Evolutionary conservation across 2,888 invertebrate species (phyloP).

Genomic region (Pardosa pseudoannulata): DNA sequence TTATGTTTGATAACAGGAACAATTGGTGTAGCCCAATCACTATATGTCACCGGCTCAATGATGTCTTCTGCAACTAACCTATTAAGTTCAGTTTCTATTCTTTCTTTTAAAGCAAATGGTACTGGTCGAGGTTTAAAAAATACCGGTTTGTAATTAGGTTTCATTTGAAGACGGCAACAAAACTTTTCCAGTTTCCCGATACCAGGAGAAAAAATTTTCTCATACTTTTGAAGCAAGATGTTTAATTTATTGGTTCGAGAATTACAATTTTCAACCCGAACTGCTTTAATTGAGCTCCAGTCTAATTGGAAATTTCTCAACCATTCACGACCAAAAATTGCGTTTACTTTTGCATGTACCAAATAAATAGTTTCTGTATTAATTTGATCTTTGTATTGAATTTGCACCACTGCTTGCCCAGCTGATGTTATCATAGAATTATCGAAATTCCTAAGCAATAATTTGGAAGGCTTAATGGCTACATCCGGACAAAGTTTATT

Average conservation of each 20-base stretch:
- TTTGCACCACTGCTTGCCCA: conserved; percentile 54
- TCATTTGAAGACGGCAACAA: conserved; percentile 55
- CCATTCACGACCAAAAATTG: conserved; percentile 55
- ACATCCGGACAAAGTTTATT: conserved; percentile 52
- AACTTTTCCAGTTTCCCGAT: conserved; percentile 46
- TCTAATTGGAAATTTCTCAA: conserved; percentile 52
- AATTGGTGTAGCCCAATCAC: conserved; percentile 51
- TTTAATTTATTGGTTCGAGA: conserved; percentile 49
- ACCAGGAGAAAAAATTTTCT: conserved; percentile 45
- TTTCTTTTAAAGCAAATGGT: conserved; percentile 52
- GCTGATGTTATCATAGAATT: conserved; percentile 54
- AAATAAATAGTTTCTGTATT: conserved; percentile 55
- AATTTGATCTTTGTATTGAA: conserved; percentile 57
- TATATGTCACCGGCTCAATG: conserved; percentile 52
- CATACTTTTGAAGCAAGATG: conserved; percentile 47
- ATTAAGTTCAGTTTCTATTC: conserved; percentile 48
- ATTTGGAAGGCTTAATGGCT: conserved; percentile 54
- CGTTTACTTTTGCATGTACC: conserved; percentile 56
- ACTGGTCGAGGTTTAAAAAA: conserved; percentile 55
- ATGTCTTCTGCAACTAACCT: conserved; percentile 49
- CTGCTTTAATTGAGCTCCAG: conserved; percentile 47
- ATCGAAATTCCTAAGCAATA: conserved; percentile 54
- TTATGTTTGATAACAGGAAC: conserved; percentile 51
- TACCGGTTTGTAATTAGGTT: conserved; percentile 53
- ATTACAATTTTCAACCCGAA: conserved; percentile 47